Evolutionary conservation across 2,797 vertebrate genomes (phyloP).

Genomic region (Trichosurus vulpecula): DNA sequence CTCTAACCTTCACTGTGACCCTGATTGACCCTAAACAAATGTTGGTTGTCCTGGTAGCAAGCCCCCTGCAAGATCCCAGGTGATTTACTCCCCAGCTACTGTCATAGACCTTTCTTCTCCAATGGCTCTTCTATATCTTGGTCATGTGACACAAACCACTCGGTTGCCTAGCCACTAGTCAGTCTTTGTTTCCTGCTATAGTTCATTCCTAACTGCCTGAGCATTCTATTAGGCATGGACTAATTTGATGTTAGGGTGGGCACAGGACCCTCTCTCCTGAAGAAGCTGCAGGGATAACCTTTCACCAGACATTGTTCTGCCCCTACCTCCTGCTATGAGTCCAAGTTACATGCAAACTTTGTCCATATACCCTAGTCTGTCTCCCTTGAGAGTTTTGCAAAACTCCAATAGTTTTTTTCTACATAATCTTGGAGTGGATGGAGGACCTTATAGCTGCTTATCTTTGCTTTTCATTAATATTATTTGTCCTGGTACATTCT

Average conservation of each 20-base stretch:
- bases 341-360: not conserved
- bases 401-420: not conserved
- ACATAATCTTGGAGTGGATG: not conserved
- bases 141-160: not conserved
- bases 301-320: not conserved
- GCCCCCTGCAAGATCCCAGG: not conserved
- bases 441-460: not conserved
- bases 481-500: not conserved
- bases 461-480: not conserved
- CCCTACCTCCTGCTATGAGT: not conserved
- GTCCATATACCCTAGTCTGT: not conserved
- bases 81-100: not conserved
- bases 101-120: not conserved
- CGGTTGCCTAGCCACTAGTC: not conserved
- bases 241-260: not conserved
- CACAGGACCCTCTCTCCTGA: not conserved
- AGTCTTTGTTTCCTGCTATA: not conserved
- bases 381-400: not conserved
- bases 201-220: not conserved
- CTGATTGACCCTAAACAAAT: not conserved
- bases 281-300: not conserved
- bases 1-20: not conserved
- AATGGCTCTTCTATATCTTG: not conserved
- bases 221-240: not conserved
- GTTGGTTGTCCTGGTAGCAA: not conserved